Conservation (phyloP, 2,797 vertebrate genomes). For the Lithobates pipiens region DNA sequence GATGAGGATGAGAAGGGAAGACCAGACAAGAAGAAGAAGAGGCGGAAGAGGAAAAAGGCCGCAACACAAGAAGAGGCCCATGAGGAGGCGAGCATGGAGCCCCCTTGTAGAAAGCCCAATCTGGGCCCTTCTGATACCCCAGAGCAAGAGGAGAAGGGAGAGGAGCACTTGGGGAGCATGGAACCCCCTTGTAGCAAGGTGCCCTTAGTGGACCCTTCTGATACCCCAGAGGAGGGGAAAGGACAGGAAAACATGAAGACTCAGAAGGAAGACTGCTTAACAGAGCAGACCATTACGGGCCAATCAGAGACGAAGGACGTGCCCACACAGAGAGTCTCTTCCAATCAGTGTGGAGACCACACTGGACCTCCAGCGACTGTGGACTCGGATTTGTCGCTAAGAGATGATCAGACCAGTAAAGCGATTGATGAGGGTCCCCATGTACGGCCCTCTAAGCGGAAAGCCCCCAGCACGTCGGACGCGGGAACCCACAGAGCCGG, state of each 20-base stretch:
- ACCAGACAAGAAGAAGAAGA: slow-evolving; percentile 80
- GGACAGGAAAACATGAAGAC: neutral
- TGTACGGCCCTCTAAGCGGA: neutral
- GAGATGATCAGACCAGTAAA: neutral
- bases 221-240: neutral
- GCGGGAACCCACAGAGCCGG: slow-evolving; percentile 89
- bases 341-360: neutral
- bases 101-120: slow-evolving; percentile 12
- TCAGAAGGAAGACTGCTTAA: slow-evolving; percentile 14
- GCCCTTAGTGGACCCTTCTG: too few relatives aligned
- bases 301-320: neutral
- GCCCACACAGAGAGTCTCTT: neutral
- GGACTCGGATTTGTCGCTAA: neutral
- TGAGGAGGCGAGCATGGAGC: neutral
- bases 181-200: neutral
- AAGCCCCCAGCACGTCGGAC: slow-evolving; percentile 70
- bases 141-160: neutral
- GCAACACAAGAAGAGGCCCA: slow-evolving; percentile 51
- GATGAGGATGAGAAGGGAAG: slow-evolving; percentile 85
- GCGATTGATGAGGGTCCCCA: neutral
- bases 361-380: neutral
- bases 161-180: neutral
- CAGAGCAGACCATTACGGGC: neutral
- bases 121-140: too few relatives aligned
- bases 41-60: slow-evolving; percentile 77